Evolutionary conservation across 2,888 invertebrate genomes (phyloP).

Genomic region (Teleogryllus oceanicus): DNA sequence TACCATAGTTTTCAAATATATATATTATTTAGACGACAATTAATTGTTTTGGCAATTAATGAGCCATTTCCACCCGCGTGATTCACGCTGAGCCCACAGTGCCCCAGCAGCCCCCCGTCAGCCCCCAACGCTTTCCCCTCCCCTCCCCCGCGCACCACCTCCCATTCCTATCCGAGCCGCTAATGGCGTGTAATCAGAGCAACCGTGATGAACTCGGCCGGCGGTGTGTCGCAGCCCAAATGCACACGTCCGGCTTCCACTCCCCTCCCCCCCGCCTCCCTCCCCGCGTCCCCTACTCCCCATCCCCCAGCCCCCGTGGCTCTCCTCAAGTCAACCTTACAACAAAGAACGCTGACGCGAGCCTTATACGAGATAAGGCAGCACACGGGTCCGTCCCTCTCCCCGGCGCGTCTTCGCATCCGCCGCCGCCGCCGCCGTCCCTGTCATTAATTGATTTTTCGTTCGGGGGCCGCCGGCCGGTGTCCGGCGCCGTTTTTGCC

Average conservation of each 20-base stretch:
- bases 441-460: neutral
- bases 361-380: neutral
- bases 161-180: neutral
- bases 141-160: no score
- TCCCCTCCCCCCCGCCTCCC: neutral
- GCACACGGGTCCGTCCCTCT: neutral
- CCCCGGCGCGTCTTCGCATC: neutral
- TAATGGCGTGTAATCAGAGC: slow-evolving; percentile 9
- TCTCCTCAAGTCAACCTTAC: neutral
- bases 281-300: neutral
- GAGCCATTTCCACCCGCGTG: no score
- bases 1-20: no score
- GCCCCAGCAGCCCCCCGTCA: no score
- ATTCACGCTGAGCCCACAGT: no score
- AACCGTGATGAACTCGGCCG: neutral
- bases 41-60: no score
- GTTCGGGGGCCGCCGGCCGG: neutral
- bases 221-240: slow-evolving; percentile 7
- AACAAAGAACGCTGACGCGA: neutral
- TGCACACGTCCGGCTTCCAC: neutral
- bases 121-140: no score
- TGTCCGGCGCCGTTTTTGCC: neutral
- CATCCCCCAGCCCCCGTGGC: neutral
- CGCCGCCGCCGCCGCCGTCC: neutral
- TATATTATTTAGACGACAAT: no score